Base-by-base conservation (phyloP, 2,888 invertebrate species). In the Tetragonisca angustula region DNA sequence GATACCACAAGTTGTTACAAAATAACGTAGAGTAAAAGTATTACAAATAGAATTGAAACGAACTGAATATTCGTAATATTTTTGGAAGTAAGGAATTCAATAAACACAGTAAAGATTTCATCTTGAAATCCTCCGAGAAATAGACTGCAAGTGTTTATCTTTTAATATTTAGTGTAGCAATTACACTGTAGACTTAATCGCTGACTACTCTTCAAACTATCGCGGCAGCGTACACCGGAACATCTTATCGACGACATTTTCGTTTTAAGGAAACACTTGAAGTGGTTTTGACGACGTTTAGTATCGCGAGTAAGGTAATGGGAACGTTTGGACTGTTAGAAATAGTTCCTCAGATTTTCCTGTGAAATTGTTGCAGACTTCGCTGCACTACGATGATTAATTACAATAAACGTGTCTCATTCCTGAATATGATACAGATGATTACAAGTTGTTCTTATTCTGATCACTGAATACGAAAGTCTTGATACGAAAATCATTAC, bases 261-360 rank as follows among this genome's bases (percentile, higher is more conserved):
- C 27, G 24, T 13, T 64, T 64, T 11, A 32, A 6, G 74, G 19
- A 52, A 19, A n/a, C 9, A 50, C 32, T 73, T 62, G n/a, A 50
- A n/a, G 5, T n/a, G 27, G n/a, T 36, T 54, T 52, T n/a, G 54
- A 74, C 50, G 2, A 32, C n/a, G 36, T 61, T 61, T 49, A 3
- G 27, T 24, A 43, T 56, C 4, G 43, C 2, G 24, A 27, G 24
- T 6, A 27, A 61, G 27, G 19, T n/a, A 24, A 13, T 5, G 36
- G 24, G 0, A 65, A 56, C 67, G 65, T 75, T 75, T 67, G 50
- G 56, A 43, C 54, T 56, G 43, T 43, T 43, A 43, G 43, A 43
- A 43, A 43, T 11, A 43, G 43, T 43, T 43, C 9, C 9, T 43
- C 43, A 43, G 43, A 43, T 43, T 43, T 43, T 43, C 43, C 43